A percentile compares a stretch with the other conserved stretches of the same genome.
Evolutionary conservation across 2,888 invertebrate species (phyloP).

Genomic region (Trichopria drosophilae): DNA sequence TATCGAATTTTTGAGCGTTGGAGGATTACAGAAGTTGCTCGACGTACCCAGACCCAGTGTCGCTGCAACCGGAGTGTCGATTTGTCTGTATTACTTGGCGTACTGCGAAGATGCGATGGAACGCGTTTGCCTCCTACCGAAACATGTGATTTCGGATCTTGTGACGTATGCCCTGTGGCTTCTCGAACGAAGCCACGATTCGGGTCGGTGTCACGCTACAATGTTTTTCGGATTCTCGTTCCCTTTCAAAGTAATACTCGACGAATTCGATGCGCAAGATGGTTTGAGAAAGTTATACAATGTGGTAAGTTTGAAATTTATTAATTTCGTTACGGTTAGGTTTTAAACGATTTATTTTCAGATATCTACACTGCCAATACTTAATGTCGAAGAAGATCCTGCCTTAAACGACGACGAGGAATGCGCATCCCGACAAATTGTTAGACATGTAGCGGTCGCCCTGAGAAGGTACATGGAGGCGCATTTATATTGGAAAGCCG

Average conservation of each 20-base stretch:
- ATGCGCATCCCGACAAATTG: conserved; percentile 86
- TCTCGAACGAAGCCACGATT: conserved; percentile 94
- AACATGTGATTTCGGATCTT: conserved; percentile 74
- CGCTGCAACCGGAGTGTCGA: conserved; percentile 94
- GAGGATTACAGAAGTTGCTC: conserved; percentile 82
- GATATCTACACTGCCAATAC: conserved; percentile 84
- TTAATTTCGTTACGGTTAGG: neutral
- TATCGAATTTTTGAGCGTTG: conserved; percentile 88
- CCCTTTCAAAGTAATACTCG: conserved; percentile 88
- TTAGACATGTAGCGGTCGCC: conserved; percentile 87
- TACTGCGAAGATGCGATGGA: conserved; percentile 99
- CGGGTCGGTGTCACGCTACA: conserved; percentile 95
- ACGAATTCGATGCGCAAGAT: conserved; percentile 93
- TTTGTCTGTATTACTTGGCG: conserved; percentile 93
- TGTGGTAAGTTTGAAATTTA: conserved; percentile 65
- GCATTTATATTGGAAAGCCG: conserved; percentile 80
- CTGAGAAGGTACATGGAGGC: conserved; percentile 89
- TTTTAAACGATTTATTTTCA: conserved; percentile 45
- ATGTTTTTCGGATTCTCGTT: conserved; percentile 97
- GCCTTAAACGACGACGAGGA: conserved; percentile 82
- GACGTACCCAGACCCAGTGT: conserved; percentile 92
- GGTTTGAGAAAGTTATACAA: conserved; percentile 92
- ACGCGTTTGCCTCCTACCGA: conserved; percentile 83
- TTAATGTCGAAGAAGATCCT: conserved; percentile 68
- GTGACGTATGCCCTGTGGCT: conserved; percentile 94